Conservation (phyloP, 2,113 vertebrate genomes). For the Oreochromis tanganicae region DNA sequence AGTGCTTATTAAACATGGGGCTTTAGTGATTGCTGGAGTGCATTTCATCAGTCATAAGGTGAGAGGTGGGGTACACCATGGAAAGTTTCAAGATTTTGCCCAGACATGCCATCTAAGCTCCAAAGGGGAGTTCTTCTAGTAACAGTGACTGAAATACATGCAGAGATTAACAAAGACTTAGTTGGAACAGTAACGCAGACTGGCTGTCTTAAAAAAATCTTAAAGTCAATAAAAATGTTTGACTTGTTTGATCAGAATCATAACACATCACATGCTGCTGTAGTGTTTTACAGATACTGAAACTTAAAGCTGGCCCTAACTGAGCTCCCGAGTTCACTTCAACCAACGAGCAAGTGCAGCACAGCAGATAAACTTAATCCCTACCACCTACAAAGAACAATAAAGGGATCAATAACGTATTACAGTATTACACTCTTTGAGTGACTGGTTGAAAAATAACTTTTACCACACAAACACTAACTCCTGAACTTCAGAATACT, state of each 20-base stretch:
- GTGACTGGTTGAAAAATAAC: background rate
- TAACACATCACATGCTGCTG: background rate
- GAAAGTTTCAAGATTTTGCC: background rate
- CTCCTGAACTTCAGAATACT: background rate
- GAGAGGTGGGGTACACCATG: background rate
- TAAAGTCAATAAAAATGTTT: background rate
- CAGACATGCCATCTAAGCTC: background rate
- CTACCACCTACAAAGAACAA: background rate
- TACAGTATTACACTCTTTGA: background rate
- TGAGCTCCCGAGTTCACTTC: background rate
- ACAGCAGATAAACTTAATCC: background rate
- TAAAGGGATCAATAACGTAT: conserved; percentile 1
- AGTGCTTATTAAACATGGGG: background rate
- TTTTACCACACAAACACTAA: background rate
- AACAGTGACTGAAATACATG: background rate
- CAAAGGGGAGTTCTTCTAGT: background rate
- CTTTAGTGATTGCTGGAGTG: background rate
- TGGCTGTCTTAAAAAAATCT: background rate
- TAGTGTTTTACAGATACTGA: background rate
- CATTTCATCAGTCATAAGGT: background rate
- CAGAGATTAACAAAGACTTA: background rate
- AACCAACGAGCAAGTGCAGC: background rate
- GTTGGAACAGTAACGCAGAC: background rate
- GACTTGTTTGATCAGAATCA: background rate
- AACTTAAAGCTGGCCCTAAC: background rate